A percentile compares a stretch with the other conserved stretches of the same genome.
phyloP scores from a whole-genome alignment of 2,797 vertebrate genomes.

The Sardinella longiceps region DNA sequence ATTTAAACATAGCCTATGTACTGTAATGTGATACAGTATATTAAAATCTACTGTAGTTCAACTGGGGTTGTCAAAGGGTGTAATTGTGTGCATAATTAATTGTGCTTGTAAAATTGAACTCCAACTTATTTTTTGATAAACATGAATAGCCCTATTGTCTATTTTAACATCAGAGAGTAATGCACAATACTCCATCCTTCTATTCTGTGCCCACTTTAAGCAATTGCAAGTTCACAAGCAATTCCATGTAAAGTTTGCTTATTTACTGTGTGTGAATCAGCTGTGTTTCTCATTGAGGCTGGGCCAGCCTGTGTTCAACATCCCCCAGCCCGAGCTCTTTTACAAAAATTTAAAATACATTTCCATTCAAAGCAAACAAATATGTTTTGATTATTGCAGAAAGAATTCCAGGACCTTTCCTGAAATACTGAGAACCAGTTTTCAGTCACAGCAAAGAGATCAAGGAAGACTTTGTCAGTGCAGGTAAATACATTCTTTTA shows the following conservation, averaged over 20 bases:
- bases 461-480: not conserved
- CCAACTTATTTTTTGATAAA: too few relatives aligned
- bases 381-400: not conserved
- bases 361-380: not conserved
- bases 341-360: not conserved
- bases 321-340: not conserved
- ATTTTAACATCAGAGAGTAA: too few relatives aligned
- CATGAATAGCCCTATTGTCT: too few relatives aligned
- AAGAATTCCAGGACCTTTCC: not conserved
- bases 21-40: too few relatives aligned
- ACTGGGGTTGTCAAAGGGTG: too few relatives aligned
- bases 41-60: too few relatives aligned
- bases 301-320: not conserved
- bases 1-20: too few relatives aligned
- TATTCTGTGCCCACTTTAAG: too few relatives aligned
- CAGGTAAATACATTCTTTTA: not conserved
- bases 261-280: not conserved
- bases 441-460: not conserved
- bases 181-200: too few relatives aligned
- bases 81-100: too few relatives aligned
- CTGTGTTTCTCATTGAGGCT: not conserved
- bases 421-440: not conserved
- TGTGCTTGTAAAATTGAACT: too few relatives aligned
- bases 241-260: not conserved
- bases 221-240: too few relatives aligned